These are phyloP conservation scores for Tenthredo distinguenda DNA, from an alignment of 2,888 invertebrate species.

Conservation along the genomic window DNA sequence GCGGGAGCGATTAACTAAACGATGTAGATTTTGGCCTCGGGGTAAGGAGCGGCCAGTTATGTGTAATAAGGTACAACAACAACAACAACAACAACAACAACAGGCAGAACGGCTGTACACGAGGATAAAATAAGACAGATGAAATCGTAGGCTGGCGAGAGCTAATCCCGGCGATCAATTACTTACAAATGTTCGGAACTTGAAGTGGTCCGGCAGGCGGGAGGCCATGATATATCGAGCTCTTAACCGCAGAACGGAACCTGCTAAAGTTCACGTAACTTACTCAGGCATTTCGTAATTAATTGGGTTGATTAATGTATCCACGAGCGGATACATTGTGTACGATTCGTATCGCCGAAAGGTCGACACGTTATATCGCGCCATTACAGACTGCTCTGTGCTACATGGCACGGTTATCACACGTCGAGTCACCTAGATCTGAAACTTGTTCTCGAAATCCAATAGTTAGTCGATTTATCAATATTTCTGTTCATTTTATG, in stretches of 20 bases:
- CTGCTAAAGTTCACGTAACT: constrained; percentile 55
- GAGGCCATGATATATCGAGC: constrained; percentile 53
- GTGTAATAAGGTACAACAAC: neutral
- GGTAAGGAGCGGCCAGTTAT: constrained; percentile 3
- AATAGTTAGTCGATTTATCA: neutral
- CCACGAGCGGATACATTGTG: constrained; percentile 39
- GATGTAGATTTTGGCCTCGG: neutral
- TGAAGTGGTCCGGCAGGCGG: constrained; percentile 54
- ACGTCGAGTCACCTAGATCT: neutral
- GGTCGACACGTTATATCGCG: constrained; percentile 21
- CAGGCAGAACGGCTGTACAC: neutral
- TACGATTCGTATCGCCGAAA: constrained; percentile 42
- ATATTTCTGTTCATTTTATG: neutral
- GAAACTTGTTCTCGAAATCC: neutral
- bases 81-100: neutral
- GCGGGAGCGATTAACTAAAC: neutral
- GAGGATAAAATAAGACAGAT: constrained; percentile 41
- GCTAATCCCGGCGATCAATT: constrained; percentile 50
- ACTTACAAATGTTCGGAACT: constrained; percentile 53
- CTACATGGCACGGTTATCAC: neutral
- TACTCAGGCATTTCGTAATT: constrained; percentile 54
- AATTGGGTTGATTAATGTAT: constrained; percentile 55
- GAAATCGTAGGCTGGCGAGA: constrained; percentile 44
- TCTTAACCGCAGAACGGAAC: constrained; percentile 55
- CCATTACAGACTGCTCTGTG: neutral